Percentiles rank a stretch among this genome's conserved stretches.
Evolutionary conservation across 2,888 invertebrate genomes (phyloP).

Genomic region (Conomelus anceps): DNA sequence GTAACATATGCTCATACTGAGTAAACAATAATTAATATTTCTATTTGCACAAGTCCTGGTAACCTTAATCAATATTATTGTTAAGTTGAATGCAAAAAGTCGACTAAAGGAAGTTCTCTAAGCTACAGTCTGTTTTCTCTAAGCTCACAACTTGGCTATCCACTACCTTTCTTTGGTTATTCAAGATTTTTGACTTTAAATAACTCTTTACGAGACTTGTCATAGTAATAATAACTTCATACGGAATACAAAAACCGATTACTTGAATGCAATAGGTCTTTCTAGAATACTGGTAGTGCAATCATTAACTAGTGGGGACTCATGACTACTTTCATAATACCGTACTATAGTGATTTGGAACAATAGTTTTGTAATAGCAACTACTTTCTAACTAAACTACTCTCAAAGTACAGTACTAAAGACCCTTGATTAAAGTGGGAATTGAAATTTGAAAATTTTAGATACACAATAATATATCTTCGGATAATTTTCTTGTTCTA

Average conservation of each 20-base stretch:
- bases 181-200: background rate
- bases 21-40: background rate
- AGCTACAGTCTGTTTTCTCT: slow-evolving; percentile 25
- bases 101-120: slow-evolving; percentile 9
- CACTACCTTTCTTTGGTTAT: slow-evolving; percentile 25
- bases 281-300: background rate
- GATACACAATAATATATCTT: background rate
- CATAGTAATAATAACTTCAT: background rate
- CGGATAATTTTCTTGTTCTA: background rate
- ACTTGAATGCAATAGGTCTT: background rate
- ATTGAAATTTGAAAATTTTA: background rate
- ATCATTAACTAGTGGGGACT: background rate
- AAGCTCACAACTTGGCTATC: slow-evolving; percentile 18
- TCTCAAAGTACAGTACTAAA: background rate
- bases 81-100: background rate
- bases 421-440: background rate
- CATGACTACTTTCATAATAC: background rate
- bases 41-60: background rate
- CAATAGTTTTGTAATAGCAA: background rate
- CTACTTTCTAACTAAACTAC: background rate
- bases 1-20: background rate
- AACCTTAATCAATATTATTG: slow-evolving; percentile 8
- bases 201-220: background rate
- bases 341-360: background rate
- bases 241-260: background rate